These are phyloP conservation scores for Drosophila flavopinicola DNA, from an alignment of 2,888 invertebrate genomes.

Conservation along the genomic window DNA sequence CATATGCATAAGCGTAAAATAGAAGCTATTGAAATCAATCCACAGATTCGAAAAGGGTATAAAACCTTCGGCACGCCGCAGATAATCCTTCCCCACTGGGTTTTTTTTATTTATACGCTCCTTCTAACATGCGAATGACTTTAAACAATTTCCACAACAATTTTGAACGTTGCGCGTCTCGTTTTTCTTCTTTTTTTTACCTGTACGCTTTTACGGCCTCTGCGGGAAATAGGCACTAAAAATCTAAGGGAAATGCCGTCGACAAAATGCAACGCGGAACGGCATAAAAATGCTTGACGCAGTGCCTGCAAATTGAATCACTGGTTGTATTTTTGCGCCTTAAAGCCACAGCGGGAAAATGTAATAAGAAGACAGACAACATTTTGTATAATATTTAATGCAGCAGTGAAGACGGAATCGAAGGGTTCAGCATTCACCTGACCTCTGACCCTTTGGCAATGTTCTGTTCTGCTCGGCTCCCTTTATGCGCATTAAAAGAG, in stretches of 20 bases:
- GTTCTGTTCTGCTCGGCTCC: slow-evolving; percentile 26
- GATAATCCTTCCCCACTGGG: too few relatives aligned
- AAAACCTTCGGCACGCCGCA: too few relatives aligned
- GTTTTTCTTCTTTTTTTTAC: slow-evolving; percentile 16
- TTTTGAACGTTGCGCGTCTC: slow-evolving; percentile 27
- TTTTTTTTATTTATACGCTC: slow-evolving; percentile 28
- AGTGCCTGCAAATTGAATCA: slow-evolving; percentile 62
- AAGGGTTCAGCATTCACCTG: slow-evolving; percentile 31
- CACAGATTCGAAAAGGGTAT: too few relatives aligned
- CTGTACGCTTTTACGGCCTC: slow-evolving; percentile 48
- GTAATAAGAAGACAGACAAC: not conserved
- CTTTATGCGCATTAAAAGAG: slow-evolving; percentile 61
- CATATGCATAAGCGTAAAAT: too few relatives aligned
- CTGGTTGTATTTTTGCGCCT: slow-evolving; percentile 22
- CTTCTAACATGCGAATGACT: slow-evolving; percentile 68
- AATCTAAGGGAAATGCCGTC: slow-evolving; percentile 56
- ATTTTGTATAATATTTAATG: not conserved
- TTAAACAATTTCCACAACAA: slow-evolving; percentile 64
- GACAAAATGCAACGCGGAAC: slow-evolving; percentile 52
- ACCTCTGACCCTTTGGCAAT: slow-evolving; percentile 26
- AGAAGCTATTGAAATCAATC: too few relatives aligned
- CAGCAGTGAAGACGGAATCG: slow-evolving; percentile 19
- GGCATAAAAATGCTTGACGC: slow-evolving; percentile 64
- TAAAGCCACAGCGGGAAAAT: slow-evolving; percentile 31
- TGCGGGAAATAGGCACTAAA: slow-evolving; percentile 64